Evolutionary conservation across 2,888 invertebrate species (phyloP).

Genomic region (Anthrax anthrax): DNA sequence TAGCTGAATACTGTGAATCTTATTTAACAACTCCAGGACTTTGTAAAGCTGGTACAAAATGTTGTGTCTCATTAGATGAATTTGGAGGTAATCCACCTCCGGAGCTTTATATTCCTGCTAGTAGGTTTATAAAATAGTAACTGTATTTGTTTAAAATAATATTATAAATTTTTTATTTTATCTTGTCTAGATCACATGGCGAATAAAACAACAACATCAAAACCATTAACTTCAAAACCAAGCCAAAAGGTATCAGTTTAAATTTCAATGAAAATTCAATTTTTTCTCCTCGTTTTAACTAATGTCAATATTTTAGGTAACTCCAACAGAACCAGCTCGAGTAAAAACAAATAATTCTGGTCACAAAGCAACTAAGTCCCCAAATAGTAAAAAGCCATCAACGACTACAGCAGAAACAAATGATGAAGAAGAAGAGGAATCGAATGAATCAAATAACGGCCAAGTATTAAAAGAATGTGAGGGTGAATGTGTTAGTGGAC

Average conservation of each 20-base stretch:
- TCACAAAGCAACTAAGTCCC: conserved; percentile 17
- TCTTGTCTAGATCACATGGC: conserved; percentile 24
- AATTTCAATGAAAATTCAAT: background rate
- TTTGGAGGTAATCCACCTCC: conserved; percentile 52
- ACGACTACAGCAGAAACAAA: conserved; percentile 9
- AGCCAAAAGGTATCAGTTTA: conserved; percentile 19
- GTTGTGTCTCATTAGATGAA: conserved; percentile 66
- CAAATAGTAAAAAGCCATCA: conserved; percentile 15
- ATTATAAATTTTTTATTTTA: conserved; percentile 9
- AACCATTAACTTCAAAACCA: conserved; percentile 26
- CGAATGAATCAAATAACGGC: conserved; percentile 15
- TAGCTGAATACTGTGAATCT: conserved; percentile 77
- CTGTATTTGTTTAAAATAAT: conserved; percentile 15
- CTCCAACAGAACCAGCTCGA: conserved; percentile 19
- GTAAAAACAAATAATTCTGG: conserved; percentile 11
- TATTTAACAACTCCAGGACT: conserved; percentile 57
- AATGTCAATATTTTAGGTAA: background rate
- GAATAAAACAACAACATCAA: conserved; percentile 18
- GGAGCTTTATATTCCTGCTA: conserved; percentile 57
- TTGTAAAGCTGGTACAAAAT: conserved; percentile 60
- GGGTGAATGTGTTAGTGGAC: conserved; percentile 71
- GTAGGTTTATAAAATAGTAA: conserved; percentile 20
- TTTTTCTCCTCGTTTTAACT: background rate
- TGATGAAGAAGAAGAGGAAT: conserved; percentile 17
- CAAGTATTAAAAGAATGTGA: conserved; percentile 45